phyloP scores from a whole-genome alignment of 2,888 invertebrate species.

The Monopis laevigella region DNA sequence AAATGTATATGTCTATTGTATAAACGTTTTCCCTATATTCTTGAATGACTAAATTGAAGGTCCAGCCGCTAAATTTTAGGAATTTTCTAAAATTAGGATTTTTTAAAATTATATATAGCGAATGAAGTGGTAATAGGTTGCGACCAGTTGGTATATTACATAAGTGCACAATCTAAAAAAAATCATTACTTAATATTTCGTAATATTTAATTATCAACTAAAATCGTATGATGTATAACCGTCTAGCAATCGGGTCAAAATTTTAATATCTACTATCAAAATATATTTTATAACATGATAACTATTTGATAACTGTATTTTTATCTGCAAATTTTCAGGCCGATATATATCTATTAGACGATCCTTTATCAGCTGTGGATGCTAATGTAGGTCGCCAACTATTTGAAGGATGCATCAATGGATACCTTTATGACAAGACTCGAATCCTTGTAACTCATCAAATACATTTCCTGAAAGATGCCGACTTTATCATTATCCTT shows the following conservation, averaged over 20 bases:
- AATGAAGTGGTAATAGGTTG: no score
- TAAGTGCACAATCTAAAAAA: no score
- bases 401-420: slow-evolving; percentile 77
- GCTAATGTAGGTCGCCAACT: slow-evolving; percentile 78
- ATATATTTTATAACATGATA: no score
- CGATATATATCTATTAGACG: slow-evolving; percentile 83
- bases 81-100: neutral
- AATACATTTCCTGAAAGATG: slow-evolving; percentile 69
- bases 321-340: no score
- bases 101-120: neutral
- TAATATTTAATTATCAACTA: no score
- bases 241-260: no score
- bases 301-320: no score
- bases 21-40: neutral
- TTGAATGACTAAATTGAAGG: neutral
- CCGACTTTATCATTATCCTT: slow-evolving; percentile 63
- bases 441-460: slow-evolving; percentile 87
- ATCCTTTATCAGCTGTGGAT: slow-evolving; percentile 86
- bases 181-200: no score
- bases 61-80: neutral
- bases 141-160: no score
- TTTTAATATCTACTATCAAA: no score
- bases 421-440: slow-evolving; percentile 71
- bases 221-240: no score
- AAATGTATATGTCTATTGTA: neutral